Base-by-base conservation (phyloP, 2,113 vertebrate species). In the Pachyramphus minor region DNA sequence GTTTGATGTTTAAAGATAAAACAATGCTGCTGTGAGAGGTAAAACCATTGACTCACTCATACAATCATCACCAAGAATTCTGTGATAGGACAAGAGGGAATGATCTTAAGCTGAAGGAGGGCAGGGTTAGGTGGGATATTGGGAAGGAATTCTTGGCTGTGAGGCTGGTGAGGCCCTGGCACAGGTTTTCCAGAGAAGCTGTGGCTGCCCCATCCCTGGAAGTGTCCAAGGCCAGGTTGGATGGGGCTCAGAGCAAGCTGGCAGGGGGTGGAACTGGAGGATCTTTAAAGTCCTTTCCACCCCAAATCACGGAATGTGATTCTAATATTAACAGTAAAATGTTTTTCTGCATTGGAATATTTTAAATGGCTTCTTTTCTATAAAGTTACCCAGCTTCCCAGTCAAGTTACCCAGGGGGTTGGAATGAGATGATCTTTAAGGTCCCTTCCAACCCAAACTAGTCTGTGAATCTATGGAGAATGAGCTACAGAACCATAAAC, bases 121-220 rank as follows among this genome's bases (percentile, higher is more conserved):
- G 30, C n/a, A 84, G 25, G 8, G 41, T 23, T 6, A 42, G 55
- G 35, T 49, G 9, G 31, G 55, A 23, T 55, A 41, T 13, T 12
- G 30, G 71, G 22, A 16, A 41, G 24, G 19, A 76, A 69, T 55
- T 84, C 6, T 33, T 62, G 2, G 7, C n/a, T 5, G 18, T 19
- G 6, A 55, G 47, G 47, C 33, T 47, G n/a, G 20, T 5, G 33
- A 74, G 33, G 19, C 23, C 23, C 33, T n/a, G 44, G 39, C 28
- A 11, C 33, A 60, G 4, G 11, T 0, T 82, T 15, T 20, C 20
- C 69, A 53, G 0, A 53, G 53, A 5, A 68, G 23, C 45, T 67
- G 45, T 30, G 69, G 28, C 28, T 76, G 30, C 25, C 12, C 39
- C 55, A 69, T 15, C 30, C 71, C 55, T 76, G 55, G 41, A 0